Base-by-base conservation (phyloP, 2,888 invertebrate species). In the Mylabris sibirica region DNA sequence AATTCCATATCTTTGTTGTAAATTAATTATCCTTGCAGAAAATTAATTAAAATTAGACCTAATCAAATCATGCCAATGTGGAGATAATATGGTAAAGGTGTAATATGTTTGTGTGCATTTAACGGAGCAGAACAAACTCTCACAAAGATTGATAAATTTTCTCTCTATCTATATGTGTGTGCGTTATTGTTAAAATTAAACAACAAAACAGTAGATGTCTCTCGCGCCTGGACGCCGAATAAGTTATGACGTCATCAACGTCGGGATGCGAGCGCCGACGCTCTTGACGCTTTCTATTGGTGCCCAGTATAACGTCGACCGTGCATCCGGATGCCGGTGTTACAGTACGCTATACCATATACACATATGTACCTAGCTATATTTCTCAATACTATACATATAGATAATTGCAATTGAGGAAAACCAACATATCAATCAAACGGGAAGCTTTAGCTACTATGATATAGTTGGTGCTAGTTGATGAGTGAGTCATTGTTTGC, bases 261-360 rank as follows among this genome's bases (percentile, higher is more conserved):
- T 76, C 82, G 81, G 17, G 82, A 83, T 69, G 82, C 82, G 70
- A 83, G 81, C 72, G 85, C 76, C 74, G 74, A 74, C 77, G 80
- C 76, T 72, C 74, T 73, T 75, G 78, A 79, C 79, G 80, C 82
- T 79, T 79, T 78, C 81, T 80, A 77, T 80, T 77, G 80, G 80
- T 74, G 75, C 79, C 78, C 81, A 82, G 82, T 81, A 77, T 76
- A 79, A 81, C 77, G 72, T 77, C 77, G 77, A 76, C 76, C 76
- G 75, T 75, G 76, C 66, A 68, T 68, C 71, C 69, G 75, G 70
- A 71, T 69, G 76, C 78, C 77, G 77, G 78, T 76, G 73, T 77
- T 77, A 79, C 79, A 81, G 81, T 78, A 74, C 76, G 75, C 80
- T 81, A 67, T 11, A 44, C 6, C n/a, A n/a, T n/a, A n/a, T n/a